Evolutionary conservation across 2,797 vertebrate species (phyloP).

Genomic region (Valencia hispanica): DNA sequence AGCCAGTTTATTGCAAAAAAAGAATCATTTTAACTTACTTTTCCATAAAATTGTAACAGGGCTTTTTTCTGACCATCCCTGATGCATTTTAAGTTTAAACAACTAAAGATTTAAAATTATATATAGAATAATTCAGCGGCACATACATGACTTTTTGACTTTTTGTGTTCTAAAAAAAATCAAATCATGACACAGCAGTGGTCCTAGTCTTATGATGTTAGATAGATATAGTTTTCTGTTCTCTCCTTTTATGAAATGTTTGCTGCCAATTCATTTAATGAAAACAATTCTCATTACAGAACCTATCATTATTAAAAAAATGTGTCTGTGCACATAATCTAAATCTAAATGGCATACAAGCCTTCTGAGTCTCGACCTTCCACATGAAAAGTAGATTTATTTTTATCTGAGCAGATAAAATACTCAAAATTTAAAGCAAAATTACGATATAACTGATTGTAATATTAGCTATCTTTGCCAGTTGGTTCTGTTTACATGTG

Average conservation of each 20-base stretch:
- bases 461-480: not conserved
- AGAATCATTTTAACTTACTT: not conserved
- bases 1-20: not conserved
- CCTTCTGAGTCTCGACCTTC: slow-evolving; percentile 6
- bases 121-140: slow-evolving; percentile 34
- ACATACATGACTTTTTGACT: slow-evolving; percentile 10
- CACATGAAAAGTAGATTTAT: slow-evolving; percentile 21
- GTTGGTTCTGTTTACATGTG: slow-evolving; percentile 23
- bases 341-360: slow-evolving; percentile 17
- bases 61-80: not conserved
- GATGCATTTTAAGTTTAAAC: slow-evolving; percentile 14
- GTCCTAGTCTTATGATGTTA: slow-evolving; percentile 20
- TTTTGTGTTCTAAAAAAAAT: slow-evolving; percentile 19
- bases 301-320: slow-evolving; percentile 23
- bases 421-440: slow-evolving; percentile 9
- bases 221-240: slow-evolving; percentile 23
- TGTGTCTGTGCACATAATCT: slow-evolving; percentile 6
- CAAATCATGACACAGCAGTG: slow-evolving; percentile 21
- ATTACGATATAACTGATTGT: not conserved
- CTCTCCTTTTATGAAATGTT: slow-evolving; percentile 26
- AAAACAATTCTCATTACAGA: slow-evolving; percentile 34
- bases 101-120: slow-evolving; percentile 28
- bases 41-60: not conserved
- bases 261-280: slow-evolving; percentile 28
- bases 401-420: slow-evolving; percentile 20